Evolutionary conservation across 2,797 vertebrate genomes (phyloP).

Genomic region (Ceryle rudis): DNA sequence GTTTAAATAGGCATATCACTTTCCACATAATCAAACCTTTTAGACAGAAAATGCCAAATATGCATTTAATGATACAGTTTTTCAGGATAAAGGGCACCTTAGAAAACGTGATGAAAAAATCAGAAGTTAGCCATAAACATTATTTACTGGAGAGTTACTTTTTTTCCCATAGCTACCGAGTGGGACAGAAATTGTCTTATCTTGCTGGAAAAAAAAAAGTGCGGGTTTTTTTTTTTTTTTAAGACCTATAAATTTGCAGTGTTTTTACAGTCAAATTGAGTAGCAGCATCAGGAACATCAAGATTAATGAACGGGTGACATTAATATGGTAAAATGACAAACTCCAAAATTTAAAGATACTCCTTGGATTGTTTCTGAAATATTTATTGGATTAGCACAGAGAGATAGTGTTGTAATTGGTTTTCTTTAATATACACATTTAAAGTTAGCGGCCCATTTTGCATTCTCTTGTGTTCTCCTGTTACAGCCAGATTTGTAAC

Average conservation of each 20-base stretch:
- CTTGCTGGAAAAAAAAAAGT: background rate
- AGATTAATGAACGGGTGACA: conserved; percentile 52
- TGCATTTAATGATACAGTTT: background rate
- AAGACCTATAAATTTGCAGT: background rate
- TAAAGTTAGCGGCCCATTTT: background rate
- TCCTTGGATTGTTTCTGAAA: conserved; percentile 11
- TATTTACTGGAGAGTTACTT: background rate
- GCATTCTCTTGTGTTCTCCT: background rate
- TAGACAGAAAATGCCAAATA: background rate
- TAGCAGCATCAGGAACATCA: conserved; percentile 13
- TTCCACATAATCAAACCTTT: background rate
- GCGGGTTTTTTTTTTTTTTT: too few relatives aligned
- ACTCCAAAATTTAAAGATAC: conserved; percentile 50
- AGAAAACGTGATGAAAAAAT: conserved; percentile 1
- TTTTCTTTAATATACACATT: background rate
- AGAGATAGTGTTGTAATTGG: background rate
- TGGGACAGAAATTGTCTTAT: background rate
- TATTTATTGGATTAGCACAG: background rate
- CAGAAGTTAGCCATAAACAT: background rate
- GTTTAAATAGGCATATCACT: background rate
- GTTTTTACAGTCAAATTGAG: conserved; percentile 32
- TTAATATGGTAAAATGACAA: conserved; percentile 65
- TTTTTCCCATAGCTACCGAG: background rate
- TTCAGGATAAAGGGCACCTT: background rate
- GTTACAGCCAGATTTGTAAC: background rate